Evolutionary conservation across 2,113 vertebrate genomes (phyloP).

Genomic region (Proterorhinus semilunaris): DNA sequence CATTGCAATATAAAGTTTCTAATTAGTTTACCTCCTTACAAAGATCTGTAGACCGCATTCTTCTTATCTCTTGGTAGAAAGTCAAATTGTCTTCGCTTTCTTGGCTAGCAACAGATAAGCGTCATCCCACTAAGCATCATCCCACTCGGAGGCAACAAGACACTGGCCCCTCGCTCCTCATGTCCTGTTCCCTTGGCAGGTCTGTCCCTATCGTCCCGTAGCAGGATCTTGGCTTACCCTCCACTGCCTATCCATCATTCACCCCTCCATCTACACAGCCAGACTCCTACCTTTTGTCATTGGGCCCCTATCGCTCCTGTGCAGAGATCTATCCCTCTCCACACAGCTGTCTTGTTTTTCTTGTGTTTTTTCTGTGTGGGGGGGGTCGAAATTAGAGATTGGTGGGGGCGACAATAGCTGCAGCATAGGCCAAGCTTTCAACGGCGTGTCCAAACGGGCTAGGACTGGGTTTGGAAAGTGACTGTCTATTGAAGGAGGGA

Average conservation of each 20-base stretch:
- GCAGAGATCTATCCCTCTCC: constrained; percentile 53
- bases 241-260: constrained; percentile 40
- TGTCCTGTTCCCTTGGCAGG: not conserved
- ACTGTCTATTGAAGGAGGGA: not conserved
- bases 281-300: constrained; percentile 45
- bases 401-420: constrained; percentile 20
- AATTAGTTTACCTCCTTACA: not conserved
- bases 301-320: constrained; percentile 50
- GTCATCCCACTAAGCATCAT: constrained; percentile 11
- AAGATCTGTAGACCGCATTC: not conserved
- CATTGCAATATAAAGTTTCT: too few species aligned
- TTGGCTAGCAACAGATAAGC: not conserved
- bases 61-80: not conserved
- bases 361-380: not conserved
- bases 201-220: constrained; percentile 53
- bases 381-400: not conserved
- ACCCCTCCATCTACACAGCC: constrained; percentile 45
- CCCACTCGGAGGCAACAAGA: constrained; percentile 41
- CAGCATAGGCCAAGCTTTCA: constrained; percentile 23
- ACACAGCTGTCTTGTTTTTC: constrained; percentile 19
- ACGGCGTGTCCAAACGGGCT: constrained; percentile 34
- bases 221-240: constrained; percentile 53
- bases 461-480: constrained; percentile 13
- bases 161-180: constrained; percentile 21
- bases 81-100: not conserved